These are phyloP conservation scores for Coracopsis vasa DNA, from an alignment of 2,113 vertebrate genomes.

Conservation along the genomic window DNA sequence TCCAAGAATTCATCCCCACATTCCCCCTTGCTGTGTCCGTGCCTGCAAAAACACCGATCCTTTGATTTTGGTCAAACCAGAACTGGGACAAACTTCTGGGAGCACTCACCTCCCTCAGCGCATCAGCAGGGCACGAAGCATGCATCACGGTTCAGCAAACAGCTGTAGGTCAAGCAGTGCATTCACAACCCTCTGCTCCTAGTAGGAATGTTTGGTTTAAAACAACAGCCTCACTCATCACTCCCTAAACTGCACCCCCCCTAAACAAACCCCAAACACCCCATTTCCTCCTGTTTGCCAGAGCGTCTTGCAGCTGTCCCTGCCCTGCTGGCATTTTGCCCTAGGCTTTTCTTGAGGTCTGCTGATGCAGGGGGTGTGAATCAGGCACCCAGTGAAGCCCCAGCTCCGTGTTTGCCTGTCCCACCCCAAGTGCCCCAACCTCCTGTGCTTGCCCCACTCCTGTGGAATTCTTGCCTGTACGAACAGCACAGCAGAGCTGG, in stretches of 20 bases:
- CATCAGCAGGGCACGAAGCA: fast-evolving
- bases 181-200: neutral
- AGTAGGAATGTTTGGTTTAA: neutral
- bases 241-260: neutral
- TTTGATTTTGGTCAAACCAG: neutral
- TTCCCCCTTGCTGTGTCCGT: neutral
- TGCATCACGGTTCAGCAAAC: neutral
- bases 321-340: neutral
- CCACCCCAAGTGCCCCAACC: neutral
- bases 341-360: neutral
- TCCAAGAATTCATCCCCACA: neutral
- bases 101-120: neutral
- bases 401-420: neutral
- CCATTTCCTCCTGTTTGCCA: neutral
- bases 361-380: fast-evolving
- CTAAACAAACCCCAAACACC: neutral
- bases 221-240: neutral
- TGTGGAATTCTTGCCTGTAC: neutral
- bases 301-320: neutral
- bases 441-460: fast-evolving
- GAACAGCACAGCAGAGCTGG: fast-evolving
- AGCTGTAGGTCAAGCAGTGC: fast-evolving
- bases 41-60: fast-evolving
- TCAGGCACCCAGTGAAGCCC: fast-evolving
- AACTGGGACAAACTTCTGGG: neutral